Evolutionary conservation across 2,113 vertebrate species (phyloP), one percentile per base, ranked within the genome.

Genomic region (Rattus norvegicus): DNA sequence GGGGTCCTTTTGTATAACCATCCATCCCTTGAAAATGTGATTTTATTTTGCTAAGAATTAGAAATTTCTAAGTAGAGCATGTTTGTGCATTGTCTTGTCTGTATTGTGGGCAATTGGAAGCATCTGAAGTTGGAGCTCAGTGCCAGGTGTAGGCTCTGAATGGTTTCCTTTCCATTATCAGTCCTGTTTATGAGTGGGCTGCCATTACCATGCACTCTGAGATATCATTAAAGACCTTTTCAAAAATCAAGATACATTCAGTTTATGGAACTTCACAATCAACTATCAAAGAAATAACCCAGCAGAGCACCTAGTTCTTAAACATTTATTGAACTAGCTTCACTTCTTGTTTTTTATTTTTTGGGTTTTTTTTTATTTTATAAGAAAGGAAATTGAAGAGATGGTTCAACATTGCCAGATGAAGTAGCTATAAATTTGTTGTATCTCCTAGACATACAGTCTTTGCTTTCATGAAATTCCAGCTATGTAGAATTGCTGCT

Each of bases 1-100:
- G 72, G 1, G 77, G 9, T 88, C 80, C 47, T 90, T 63, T n/a
- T 80, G 30, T 65, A 72, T 73, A 89, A 65, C 2, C 63, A 39
- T 56, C 94, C 13, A 49, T 30, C 33, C 69, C 39, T 96, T 95
- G 43, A 97, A 95, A 56, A 92, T 6, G 67, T 94, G 14, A 54
- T 93, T 30, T 88, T 65, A 8, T 52, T 43, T 88, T 88, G 36
- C 86, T 95, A 39, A 11, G 73, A 97, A 22, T 72, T 89, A 88
- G n/a, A 83, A 54, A 13, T 88, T 83, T 96, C 20, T 52, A 90
- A 90, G 43, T 67, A 8, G 0, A 56, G 1, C 73, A 59, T 88
- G 11, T 72, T 39, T 83, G 24, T 85, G 1, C 16, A 1, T 33
- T n/a, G 14, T 1, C 7, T 1, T 49, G 10, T 59, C 11, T 19